A percentile compares a stretch with the other conserved stretches of the same genome.
Evolutionary conservation across 1,140 invertebrate genomes (phyloP).

Genomic region (Zophobas atratus): DNA sequence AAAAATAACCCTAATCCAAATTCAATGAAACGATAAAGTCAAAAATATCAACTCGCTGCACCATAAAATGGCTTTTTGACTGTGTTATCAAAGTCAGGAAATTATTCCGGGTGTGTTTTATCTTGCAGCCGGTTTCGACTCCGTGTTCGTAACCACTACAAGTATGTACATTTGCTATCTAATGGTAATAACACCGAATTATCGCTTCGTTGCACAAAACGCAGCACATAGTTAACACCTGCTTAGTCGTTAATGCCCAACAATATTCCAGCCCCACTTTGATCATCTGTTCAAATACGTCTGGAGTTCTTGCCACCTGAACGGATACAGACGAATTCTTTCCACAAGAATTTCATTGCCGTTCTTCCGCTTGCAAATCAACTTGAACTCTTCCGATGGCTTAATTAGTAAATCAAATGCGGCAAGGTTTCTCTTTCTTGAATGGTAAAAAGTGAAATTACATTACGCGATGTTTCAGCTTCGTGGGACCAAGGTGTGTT

Average conservation of each 20-base stretch:
- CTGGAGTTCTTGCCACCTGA: constrained; percentile 6
- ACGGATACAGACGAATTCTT: neutral
- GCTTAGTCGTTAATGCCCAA: neutral
- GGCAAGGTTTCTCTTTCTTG: constrained; percentile 11
- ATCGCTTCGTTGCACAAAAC: constrained; percentile 31
- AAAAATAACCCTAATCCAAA: too few species aligned
- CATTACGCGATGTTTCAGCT: neutral
- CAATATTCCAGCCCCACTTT: too few species aligned
- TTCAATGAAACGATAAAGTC: too few species aligned
- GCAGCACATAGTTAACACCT: constrained; percentile 4
- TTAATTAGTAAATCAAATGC: constrained; percentile 17
- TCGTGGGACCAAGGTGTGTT: too few species aligned
- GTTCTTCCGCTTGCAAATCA: neutral
- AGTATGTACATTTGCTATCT: neutral
- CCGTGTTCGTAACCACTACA: too few species aligned
- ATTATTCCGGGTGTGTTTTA: too few species aligned
- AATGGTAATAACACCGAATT: constrained; percentile 6
- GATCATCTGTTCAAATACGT: constrained; percentile 16
- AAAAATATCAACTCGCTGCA: too few species aligned
- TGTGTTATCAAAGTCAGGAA: too few species aligned
- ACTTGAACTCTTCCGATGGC: neutral
- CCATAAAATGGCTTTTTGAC: too few species aligned
- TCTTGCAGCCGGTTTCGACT: too few species aligned
- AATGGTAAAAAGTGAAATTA: constrained; percentile 26
- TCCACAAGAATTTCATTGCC: neutral